A percentile compares a stretch with the other conserved stretches of the same genome.
phyloP scores from a whole-genome alignment of 1,140 invertebrate genomes.

The Chironomus striatipennis region DNA sequence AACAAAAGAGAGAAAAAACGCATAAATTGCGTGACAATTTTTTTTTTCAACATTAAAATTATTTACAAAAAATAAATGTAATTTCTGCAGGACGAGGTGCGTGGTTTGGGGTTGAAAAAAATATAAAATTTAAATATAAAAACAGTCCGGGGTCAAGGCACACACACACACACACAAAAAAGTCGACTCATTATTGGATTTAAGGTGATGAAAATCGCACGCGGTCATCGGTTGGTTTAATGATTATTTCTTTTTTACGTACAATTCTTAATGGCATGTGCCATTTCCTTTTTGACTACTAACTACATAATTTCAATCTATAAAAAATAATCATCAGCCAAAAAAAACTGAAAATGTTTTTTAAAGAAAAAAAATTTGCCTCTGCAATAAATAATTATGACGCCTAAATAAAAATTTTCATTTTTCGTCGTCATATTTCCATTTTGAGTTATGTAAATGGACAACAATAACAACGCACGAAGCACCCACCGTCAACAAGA shows the following conservation, averaged over 20 bases:
- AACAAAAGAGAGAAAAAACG: not conserved
- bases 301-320: not conserved
- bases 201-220: conserved; percentile 12
- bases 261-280: not conserved
- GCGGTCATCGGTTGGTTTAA: not conserved
- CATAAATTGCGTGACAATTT: conserved; percentile 17
- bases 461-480: not conserved
- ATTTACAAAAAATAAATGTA: conserved; percentile 21
- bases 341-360: not conserved
- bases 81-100: conserved; percentile 1
- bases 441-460: conserved; percentile 24
- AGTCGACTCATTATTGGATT: not conserved
- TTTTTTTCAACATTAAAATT: conserved; percentile 23
- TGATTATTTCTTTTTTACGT: not conserved
- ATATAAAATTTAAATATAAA: conserved; percentile 20
- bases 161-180: not conserved
- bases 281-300: not conserved
- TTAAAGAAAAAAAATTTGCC: conserved; percentile 13
- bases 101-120: not conserved
- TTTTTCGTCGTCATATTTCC: conserved; percentile 16
- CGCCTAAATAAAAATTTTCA: conserved; percentile 16
- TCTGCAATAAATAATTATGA: conserved; percentile 18
- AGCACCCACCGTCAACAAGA: not conserved
- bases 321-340: not conserved
- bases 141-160: not conserved